Percentiles rank a stretch among this genome's conserved stretches.
Evolutionary conservation across 2,113 vertebrate species (phyloP).

Genomic region (Gallinago undulata): DNA sequence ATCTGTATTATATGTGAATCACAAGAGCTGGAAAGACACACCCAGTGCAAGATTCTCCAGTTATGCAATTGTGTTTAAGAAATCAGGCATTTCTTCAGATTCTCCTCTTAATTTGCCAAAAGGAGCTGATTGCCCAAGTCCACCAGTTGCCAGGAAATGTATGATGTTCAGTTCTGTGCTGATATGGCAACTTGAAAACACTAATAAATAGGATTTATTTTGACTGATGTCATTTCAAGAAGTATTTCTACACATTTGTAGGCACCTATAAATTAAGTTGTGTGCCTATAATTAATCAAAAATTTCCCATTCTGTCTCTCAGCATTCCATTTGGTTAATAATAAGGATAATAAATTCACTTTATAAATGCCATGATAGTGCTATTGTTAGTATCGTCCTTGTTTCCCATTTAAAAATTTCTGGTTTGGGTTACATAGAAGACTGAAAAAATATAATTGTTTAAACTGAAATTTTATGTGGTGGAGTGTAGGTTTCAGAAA

Average conservation of each 20-base stretch:
- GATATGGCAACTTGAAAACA: background rate
- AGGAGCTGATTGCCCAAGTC: background rate
- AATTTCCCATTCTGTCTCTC: background rate
- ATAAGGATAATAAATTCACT: background rate
- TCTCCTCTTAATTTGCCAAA: background rate
- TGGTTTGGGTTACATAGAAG: background rate
- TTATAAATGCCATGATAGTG: background rate
- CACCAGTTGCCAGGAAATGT: background rate
- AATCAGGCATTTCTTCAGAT: background rate
- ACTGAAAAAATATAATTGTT: background rate
- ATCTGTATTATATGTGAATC: background rate
- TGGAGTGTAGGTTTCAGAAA: background rate
- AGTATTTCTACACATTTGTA: background rate
- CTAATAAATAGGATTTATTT: background rate
- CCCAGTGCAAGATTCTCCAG: background rate
- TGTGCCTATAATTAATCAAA: background rate
- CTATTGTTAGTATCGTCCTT: background rate
- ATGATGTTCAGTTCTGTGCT: background rate
- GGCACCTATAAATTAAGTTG: background rate
- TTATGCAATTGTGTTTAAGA: background rate
- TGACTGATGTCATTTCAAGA: background rate
- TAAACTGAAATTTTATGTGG: background rate
- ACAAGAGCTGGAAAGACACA: background rate
- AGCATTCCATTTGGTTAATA: background rate
- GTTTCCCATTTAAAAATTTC: background rate